Evolutionary conservation across 1,140 invertebrate genomes (phyloP).

Genomic region (Sycophila sp.): DNA sequence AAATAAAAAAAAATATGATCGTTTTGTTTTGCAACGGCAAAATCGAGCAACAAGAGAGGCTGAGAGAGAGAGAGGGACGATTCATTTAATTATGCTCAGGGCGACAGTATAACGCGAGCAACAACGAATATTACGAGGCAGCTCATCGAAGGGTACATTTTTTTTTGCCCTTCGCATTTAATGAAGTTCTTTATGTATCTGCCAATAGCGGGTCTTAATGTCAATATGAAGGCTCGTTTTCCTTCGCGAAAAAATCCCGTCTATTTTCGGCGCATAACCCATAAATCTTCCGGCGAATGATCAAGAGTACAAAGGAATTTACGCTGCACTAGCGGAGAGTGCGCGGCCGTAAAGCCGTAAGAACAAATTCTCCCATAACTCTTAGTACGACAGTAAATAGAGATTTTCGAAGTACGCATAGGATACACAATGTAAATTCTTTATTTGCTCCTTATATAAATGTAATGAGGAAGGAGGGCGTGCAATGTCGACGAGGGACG

Average conservation of each 20-base stretch:
- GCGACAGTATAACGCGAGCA: not conserved
- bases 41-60: too few species aligned
- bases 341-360: constrained; percentile 13
- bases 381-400: constrained; percentile 24
- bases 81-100: too few species aligned
- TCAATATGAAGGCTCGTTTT: constrained; percentile 16
- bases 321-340: not conserved
- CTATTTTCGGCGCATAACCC: constrained; percentile 14
- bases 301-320: constrained; percentile 29
- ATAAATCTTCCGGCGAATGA: constrained; percentile 23
- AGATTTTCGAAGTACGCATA: constrained; percentile 23
- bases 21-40: too few species aligned
- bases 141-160: too few species aligned
- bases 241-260: not conserved
- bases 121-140: not conserved
- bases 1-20: too few species aligned
- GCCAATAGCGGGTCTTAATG: not conserved
- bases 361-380: constrained; percentile 42
- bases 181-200: not conserved
- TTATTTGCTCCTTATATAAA: too few species aligned
- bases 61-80: too few species aligned
- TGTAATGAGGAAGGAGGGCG: too few species aligned
- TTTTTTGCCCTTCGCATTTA: not conserved
- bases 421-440: constrained; percentile 7
- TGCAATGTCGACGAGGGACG: too few species aligned